Conservation (phyloP, 1,140 invertebrate species). For the Pinna nobilis region DNA sequence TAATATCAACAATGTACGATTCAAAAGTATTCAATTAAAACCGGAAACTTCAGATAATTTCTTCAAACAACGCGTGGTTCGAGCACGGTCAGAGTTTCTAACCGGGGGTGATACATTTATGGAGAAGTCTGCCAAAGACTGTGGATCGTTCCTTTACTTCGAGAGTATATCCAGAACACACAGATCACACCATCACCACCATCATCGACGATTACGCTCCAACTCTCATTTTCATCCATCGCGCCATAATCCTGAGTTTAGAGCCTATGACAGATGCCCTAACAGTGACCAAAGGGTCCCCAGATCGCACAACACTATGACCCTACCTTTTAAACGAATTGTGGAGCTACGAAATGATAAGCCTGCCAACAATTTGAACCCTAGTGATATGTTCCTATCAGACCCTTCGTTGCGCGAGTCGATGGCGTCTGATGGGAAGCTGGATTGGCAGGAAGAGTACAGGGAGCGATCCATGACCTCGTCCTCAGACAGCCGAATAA, state of each 20-base stretch:
- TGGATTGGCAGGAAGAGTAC: too few species aligned
- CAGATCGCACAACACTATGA: too few species aligned
- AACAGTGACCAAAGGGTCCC: neutral
- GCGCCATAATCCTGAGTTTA: too few species aligned
- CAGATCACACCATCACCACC: too few species aligned
- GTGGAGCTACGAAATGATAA: too few species aligned
- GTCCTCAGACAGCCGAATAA: too few species aligned
- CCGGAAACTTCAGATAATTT: neutral
- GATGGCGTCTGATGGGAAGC: neutral
- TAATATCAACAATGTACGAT: neutral
- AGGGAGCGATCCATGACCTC: constrained; percentile 3
- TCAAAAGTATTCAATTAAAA: neutral
- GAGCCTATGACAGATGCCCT: neutral
- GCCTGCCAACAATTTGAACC: too few species aligned
- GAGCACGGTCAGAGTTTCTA: constrained; percentile 6
- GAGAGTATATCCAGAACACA: constrained; percentile 9
- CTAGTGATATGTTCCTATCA: constrained; percentile 2
- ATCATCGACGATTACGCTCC: constrained; percentile 1
- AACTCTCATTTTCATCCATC: constrained; percentile 10
- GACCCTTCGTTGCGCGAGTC: neutral
- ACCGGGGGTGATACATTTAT: constrained; percentile 15
- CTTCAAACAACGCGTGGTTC: neutral
- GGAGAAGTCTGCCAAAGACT: constrained; percentile 16
- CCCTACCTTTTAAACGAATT: too few species aligned
- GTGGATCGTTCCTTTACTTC: constrained; percentile 48